Conservation (phyloP, 2,888 invertebrate genomes). For the Hemaris fuciformis region DNA sequence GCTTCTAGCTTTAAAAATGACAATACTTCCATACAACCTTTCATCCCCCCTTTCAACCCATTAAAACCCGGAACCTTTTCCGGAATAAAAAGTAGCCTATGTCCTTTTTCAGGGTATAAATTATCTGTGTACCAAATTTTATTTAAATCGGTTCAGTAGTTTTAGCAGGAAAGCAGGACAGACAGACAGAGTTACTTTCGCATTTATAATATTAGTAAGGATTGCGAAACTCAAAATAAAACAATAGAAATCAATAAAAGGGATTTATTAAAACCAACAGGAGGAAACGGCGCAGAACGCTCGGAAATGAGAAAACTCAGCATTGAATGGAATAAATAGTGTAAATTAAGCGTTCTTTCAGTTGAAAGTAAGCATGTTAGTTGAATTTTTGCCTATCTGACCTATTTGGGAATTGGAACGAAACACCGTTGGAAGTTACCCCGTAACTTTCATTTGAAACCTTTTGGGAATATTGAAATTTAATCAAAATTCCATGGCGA, state of each 20-base stretch:
- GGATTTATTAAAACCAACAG: slow-evolving; percentile 1
- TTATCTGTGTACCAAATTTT: too few species aligned
- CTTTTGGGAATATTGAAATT: slow-evolving; percentile 7
- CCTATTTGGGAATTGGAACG: neutral
- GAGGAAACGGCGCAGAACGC: slow-evolving; percentile 1
- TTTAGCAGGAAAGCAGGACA: too few species aligned
- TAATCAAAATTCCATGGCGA: neutral
- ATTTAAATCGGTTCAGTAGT: too few species aligned
- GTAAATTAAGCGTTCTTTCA: neutral
- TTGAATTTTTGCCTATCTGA: slow-evolving; percentile 4
- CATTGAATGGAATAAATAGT: slow-evolving; percentile 1
- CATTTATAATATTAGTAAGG: too few species aligned
- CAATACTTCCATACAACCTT: too few species aligned
- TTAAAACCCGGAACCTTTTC: too few species aligned
- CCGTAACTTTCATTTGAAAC: neutral
- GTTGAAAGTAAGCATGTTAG: neutral
- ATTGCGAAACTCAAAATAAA: neutral
- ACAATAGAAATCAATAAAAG: neutral
- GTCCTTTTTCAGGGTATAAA: too few species aligned
- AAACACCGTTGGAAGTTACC: neutral
- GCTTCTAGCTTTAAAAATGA: too few species aligned
- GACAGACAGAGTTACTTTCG: too few species aligned
- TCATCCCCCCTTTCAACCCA: too few species aligned
- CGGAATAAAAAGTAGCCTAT: too few species aligned
- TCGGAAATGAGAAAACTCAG: slow-evolving; percentile 8